Base-by-base conservation (phyloP, 2,888 invertebrate species). In the Athetis lepigone region DNA sequence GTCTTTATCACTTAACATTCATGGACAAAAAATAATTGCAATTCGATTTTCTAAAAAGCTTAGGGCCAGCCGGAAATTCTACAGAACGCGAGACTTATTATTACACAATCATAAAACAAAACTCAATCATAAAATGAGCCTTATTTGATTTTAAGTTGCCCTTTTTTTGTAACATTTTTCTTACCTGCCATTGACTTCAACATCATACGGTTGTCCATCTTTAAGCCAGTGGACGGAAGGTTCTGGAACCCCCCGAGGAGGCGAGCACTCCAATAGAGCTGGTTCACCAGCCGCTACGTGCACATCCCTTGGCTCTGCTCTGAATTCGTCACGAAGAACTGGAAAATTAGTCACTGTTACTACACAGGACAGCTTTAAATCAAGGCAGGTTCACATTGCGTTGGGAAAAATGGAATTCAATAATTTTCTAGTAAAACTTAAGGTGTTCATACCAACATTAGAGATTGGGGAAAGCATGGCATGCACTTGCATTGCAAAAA, bases 311-410 rank as follows among this genome's bases (percentile, higher is more conserved):
- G 99, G 99, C 85, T 98, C 97, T 54, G 96, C 96, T 81, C 98
- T 97, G 95, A 99, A 99, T 90, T 99, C 99, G 92, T 99, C 99
- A 74, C 98, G 97, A 72, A 99, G 95, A 84, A 99, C 99, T 98
- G 96, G 83, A 92, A 91, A 52, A 52, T 13, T 60, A 13, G 0
- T 29, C 7, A 16, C 9, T 18, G 52, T 71, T 71, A 66, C 8
- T 39, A 55, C 2, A 19, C 25, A 46, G 42, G 5, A n/a, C 16
- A 37, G 13, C 5, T 21, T 29, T 33, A 6, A 2, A 11, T 27
- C 19, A 29, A 37, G 42, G 29, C 43, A 45, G 2, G 37, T 29
- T 23, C 23, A n/a, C 19, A 45, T 33, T 39, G 23, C 37, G 55
- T 63, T 23, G 29, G n/a, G 13, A 18, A 13, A 37, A 39, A 65